A percentile compares a stretch with the other conserved stretches of the same genome.
phyloP scores from a whole-genome alignment of 2,797 vertebrate genomes.

The Euthynnus affinis region DNA sequence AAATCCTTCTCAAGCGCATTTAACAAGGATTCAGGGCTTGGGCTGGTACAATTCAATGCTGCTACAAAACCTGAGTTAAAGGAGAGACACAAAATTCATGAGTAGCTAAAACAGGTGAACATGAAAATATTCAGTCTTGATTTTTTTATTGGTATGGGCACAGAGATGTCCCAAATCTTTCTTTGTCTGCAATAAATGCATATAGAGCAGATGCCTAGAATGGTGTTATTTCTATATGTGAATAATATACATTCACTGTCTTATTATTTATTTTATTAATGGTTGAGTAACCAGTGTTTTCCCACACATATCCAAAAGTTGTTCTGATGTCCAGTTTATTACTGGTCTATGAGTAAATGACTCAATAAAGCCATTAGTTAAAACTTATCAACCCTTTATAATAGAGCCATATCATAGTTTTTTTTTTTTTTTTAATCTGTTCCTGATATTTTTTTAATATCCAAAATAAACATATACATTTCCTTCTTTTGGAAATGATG shows the following conservation, averaged over 20 bases:
- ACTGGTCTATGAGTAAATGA: too few relatives aligned
- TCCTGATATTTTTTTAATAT: too few relatives aligned
- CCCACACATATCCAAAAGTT: too few relatives aligned
- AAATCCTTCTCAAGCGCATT: conserved; percentile 45
- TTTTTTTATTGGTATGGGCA: neutral
- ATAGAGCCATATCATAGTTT: too few relatives aligned
- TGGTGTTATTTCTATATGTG: neutral
- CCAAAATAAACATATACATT: too few relatives aligned
- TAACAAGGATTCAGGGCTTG: conserved; percentile 54
- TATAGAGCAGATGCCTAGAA: neutral
- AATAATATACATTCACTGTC: neutral
- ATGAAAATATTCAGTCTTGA: neutral
- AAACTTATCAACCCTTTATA: neutral
- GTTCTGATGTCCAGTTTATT: too few relatives aligned
- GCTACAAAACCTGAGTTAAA: conserved; percentile 38
- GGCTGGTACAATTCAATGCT: conserved; percentile 68
- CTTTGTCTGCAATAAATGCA: neutral
- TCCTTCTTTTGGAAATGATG: too few relatives aligned
- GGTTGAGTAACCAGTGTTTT: too few relatives aligned
- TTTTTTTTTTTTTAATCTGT: too few relatives aligned
- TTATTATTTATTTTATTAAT: neutral
- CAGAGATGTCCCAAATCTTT: neutral
- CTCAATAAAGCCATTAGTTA: neutral
- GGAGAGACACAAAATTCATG: neutral
- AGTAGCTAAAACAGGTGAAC: neutral